Evolutionary conservation across 2,113 vertebrate genomes (phyloP), one percentile per base, ranked within the genome.

Genomic region (Dissostichus mawsoni): DNA sequence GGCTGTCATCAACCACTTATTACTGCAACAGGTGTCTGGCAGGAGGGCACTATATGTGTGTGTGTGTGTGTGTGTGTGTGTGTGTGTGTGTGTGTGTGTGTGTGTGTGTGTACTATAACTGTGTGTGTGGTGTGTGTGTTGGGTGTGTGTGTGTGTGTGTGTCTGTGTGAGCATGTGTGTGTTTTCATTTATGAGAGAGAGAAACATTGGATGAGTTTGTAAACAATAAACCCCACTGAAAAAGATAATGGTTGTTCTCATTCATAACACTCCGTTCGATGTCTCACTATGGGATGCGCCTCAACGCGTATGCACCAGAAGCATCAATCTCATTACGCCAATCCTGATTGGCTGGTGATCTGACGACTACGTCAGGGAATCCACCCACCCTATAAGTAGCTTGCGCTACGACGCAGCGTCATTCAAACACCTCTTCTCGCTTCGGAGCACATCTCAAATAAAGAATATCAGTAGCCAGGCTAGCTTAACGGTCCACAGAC

Each of bases 1-100:
- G 67, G 73, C 59, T 76, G 80, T 77, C 55, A 70, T 71, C 59
- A 63, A 25, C 57, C 51, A 57, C 51, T 76, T 75, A 81, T 69
- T 76, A 69, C 75, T 69, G 69, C 63, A 74, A 83, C 81, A 74
- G 62, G 68, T 83, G 65, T 70, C 65, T 74, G 44, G 50, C 36
- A 66, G 23, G 41, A 63, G 65, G 57, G 5, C 53, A 63, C 25
- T 29, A 3, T 23, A 3, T 25, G 53, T 51, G 36, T 45, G 47
- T 18, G 36, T 55, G 65, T 63, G 52, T 70, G 63, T 56, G 66
- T 53, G 50, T 76, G 47, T 61, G 67, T 72, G 61, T 63, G 41
- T 68, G 23, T 63, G 63, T 70, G 33, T 57, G 58, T 23, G 52
- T 25, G 53, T 51, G 36, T 45, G 47, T 18, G 36, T 55, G 65